Conservation (phyloP, 2,888 invertebrate species). For the Drosophila formosana region DNA sequence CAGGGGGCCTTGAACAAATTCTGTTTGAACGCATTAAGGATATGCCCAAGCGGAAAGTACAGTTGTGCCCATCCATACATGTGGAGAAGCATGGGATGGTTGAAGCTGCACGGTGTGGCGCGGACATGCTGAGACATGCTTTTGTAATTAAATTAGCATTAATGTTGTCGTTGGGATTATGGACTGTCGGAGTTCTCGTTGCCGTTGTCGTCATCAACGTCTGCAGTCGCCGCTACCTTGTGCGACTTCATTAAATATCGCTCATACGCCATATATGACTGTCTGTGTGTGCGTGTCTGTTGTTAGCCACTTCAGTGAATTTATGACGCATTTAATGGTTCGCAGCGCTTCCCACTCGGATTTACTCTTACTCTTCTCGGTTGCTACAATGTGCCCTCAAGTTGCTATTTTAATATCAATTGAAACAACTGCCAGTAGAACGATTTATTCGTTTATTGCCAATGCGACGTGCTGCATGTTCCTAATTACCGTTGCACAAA, state of each 20-base stretch:
- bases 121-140: conserved; percentile 55
- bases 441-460: conserved; percentile 45
- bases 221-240: conserved; percentile 24
- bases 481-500: conserved; percentile 56
- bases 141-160: conserved; percentile 73
- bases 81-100: neutral
- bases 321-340: conserved; percentile 54
- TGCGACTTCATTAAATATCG: conserved; percentile 67
- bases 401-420: conserved; percentile 47
- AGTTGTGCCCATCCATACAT: conserved; percentile 16
- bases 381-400: conserved; percentile 22
- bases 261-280: conserved; percentile 61
- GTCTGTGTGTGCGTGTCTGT: conserved; percentile 11
- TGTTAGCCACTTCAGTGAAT: conserved; percentile 44
- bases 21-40: conserved; percentile 30
- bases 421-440: conserved; percentile 31
- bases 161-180: conserved; percentile 58
- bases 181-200: conserved; percentile 39
- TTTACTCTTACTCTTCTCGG: neutral
- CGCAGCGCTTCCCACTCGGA: conserved; percentile 29
- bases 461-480: conserved; percentile 36
- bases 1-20: conserved; percentile 27
- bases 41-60: conserved; percentile 29
- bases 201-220: conserved; percentile 47
- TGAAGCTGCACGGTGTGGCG: neutral